A percentile compares a stretch with the other conserved stretches of the same genome.
Evolutionary conservation across 2,113 vertebrate genomes (phyloP).

Genomic region (Oncorhynchus masou): DNA sequence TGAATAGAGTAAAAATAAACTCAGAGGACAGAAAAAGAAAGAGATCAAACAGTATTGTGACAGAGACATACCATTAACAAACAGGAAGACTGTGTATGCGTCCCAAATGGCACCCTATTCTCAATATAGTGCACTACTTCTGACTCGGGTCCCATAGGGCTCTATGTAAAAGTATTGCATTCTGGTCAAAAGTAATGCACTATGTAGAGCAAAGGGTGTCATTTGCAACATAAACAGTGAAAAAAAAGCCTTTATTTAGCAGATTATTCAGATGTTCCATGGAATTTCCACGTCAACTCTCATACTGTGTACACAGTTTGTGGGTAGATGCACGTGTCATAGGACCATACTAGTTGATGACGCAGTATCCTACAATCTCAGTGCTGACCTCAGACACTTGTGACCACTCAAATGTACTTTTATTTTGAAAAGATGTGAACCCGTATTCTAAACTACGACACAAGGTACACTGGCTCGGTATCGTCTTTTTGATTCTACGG

Average conservation of each 20-base stretch:
- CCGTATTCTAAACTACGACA: neutral
- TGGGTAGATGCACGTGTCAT: conserved; percentile 17
- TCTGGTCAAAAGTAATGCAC: too few species aligned
- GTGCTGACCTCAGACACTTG: conserved; percentile 1
- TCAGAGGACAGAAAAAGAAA: neutral
- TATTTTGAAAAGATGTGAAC: neutral
- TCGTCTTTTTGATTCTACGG: conserved; percentile 19
- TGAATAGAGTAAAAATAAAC: neutral
- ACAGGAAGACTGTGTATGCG: conserved; percentile 28
- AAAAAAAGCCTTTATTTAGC: conserved; percentile 18
- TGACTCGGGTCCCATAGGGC: neutral
- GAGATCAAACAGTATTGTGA: conserved; percentile 41
- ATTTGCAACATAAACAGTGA: neutral
- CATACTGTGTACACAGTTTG: neutral
- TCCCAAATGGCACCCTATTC: neutral
- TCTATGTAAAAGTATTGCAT: too few species aligned
- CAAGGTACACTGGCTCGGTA: neutral
- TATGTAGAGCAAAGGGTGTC: too few species aligned
- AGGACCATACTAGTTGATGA: conserved; percentile 29
- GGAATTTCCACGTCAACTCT: conserved; percentile 12
- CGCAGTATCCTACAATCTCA: neutral
- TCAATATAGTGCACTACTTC: neutral
- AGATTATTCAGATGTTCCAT: conserved; percentile 18
- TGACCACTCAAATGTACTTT: neutral
- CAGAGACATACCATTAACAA: conserved; percentile 46